These are phyloP conservation scores for Liposcelis brunnea DNA, from an alignment of 2,888 invertebrate species.

Conservation along the genomic window DNA sequence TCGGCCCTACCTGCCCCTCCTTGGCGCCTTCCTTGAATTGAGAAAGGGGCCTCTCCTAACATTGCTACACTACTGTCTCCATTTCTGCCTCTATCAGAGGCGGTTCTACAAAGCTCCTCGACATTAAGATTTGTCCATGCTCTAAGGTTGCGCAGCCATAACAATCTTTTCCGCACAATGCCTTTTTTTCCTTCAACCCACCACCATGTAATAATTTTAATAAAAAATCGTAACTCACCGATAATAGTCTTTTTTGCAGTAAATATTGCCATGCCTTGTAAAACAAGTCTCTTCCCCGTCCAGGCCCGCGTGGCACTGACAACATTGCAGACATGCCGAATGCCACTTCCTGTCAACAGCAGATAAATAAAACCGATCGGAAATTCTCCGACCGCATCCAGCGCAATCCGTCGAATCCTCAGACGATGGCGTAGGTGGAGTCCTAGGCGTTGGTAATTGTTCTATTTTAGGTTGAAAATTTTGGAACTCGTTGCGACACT, in stretches of 20 bases:
- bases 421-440: slow-evolving; percentile 24
- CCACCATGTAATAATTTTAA: no score
- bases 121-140: no score
- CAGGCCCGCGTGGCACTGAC: slow-evolving; percentile 73
- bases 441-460: slow-evolving; percentile 26
- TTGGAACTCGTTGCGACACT: no score
- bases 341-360: slow-evolving; percentile 91
- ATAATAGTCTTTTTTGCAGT: slow-evolving; percentile 93
- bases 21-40: no score
- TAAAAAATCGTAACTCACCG: slow-evolving; percentile 51
- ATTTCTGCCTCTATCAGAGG: no score
- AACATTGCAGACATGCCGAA: slow-evolving; percentile 76
- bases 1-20: neutral
- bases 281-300: slow-evolving; percentile 88
- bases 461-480: no score
- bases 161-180: no score
- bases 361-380: slow-evolving; percentile 78
- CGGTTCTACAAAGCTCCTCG: no score
- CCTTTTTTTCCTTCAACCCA: no score
- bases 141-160: no score
- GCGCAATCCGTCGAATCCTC: slow-evolving; percentile 50
- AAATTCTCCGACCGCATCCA: slow-evolving; percentile 73
- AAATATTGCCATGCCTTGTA: slow-evolving; percentile 80
- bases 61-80: no score
- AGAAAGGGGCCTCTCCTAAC: no score